Percentiles rank a stretch among this genome's conserved stretches.
Evolutionary conservation across 1,140 invertebrate genomes (phyloP).

Genomic region (Drosophila parvula): DNA sequence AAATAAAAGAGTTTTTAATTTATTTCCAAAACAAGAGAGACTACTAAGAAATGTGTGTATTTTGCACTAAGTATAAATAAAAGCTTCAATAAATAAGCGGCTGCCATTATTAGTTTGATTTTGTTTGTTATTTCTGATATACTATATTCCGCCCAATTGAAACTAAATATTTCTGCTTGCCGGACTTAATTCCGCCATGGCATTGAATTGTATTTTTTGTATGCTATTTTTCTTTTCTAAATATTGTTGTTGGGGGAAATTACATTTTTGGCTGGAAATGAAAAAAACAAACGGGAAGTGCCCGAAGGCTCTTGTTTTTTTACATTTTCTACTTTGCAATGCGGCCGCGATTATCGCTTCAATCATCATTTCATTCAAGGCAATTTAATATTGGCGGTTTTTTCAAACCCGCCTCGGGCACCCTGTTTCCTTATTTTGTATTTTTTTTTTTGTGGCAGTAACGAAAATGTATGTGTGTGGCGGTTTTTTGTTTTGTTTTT

Average conservation of each 20-base stretch:
- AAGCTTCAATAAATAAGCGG: neutral
- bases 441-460: conserved; percentile 23
- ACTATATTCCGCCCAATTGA: neutral
- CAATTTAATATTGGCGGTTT: conserved; percentile 26
- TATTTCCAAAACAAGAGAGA: too few species aligned
- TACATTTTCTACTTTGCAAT: conserved; percentile 2
- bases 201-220: neutral
- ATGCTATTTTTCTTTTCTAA: conserved; percentile 4
- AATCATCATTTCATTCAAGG: conserved; percentile 28
- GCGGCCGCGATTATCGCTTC: conserved; percentile 9
- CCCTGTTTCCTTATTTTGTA: conserved; percentile 36
- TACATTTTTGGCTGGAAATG: conserved; percentile 17
- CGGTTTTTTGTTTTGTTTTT: conserved; percentile 8
- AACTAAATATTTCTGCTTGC: neutral
- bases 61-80: neutral
- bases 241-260: conserved; percentile 21
- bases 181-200: neutral
- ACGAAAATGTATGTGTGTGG: conserved; percentile 26
- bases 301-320: neutral
- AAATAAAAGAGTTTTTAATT: too few species aligned
- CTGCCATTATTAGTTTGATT: neutral
- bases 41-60: neutral
- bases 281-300: conserved; percentile 1
- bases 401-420: conserved; percentile 18
- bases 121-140: neutral